phyloP scores from a whole-genome alignment of 2,113 vertebrate species.

The Puntigrus tetrazona region DNA sequence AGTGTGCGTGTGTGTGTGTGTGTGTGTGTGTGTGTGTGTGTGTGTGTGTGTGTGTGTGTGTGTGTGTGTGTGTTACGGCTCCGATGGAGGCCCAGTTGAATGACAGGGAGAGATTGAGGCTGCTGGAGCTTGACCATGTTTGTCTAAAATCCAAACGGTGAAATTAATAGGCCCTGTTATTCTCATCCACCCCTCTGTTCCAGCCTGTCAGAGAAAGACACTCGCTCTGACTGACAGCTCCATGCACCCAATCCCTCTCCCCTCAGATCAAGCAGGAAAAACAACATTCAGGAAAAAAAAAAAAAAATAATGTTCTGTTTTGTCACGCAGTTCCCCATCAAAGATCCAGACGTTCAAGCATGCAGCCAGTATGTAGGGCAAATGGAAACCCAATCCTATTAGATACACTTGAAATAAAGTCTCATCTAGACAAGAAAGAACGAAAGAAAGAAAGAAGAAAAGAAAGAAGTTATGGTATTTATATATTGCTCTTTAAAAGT shows the following conservation, averaged over 20 bases:
- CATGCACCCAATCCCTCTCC: constrained; percentile 45
- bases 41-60: no score
- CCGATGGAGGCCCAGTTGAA: constrained; percentile 55
- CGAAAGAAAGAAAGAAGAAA: neutral
- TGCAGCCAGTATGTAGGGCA: constrained; percentile 59
- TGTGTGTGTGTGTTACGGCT: constrained; percentile 40
- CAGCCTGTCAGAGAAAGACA: constrained; percentile 40
- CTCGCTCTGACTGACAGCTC: constrained; percentile 57
- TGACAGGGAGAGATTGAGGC: constrained; percentile 68
- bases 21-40: no score
- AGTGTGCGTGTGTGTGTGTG: no score
- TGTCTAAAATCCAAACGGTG: constrained; percentile 68
- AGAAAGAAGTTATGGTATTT: neutral
- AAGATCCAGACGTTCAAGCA: constrained; percentile 51
- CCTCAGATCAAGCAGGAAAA: constrained; percentile 6
- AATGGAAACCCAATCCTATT: constrained; percentile 66
- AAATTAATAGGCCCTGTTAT: constrained; percentile 73
- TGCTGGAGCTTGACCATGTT: constrained; percentile 68
- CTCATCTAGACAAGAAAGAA: neutral
- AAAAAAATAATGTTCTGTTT: constrained; percentile 33
- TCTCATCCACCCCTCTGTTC: constrained; percentile 49
- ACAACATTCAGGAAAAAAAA: neutral
- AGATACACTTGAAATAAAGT: neutral
- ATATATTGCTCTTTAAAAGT: no score
- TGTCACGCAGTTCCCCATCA: constrained; percentile 50